Evolutionary conservation across 2,797 vertebrate genomes (phyloP), one percentile per base, ranked within the genome.

Genomic region (Falco berigora): DNA sequence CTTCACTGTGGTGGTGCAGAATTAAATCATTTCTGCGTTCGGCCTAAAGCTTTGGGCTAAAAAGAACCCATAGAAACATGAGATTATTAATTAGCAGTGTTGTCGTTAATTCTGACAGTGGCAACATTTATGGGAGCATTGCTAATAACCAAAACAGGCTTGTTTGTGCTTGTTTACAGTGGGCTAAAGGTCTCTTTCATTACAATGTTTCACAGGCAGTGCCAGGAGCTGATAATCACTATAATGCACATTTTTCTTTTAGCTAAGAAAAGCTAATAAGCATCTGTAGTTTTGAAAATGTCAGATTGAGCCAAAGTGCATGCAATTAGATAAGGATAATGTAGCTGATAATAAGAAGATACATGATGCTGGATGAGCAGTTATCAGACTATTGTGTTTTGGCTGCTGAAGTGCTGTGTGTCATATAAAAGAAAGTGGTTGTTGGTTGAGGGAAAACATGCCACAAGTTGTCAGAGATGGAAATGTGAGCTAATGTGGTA

Each of bases 281-380:
- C 87, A 81, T 59, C 56, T 95, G 84, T 82, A 80, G 21, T 94
- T 96, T 91, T 88, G 90, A 92, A 84, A 89, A 86, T 89, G 92
- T 96, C 86, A 88, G 24, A 73, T 38, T 76, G 90, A 88, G 90
- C 84, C 96, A 86, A 88, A 97, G 95, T 90, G 91, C 90, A 58
- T 19, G 36, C 89, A 94, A 46, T 95, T 92, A 96, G 88, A 94
- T 96, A 94, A 93, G 92, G 93, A 95, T 90, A 94, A 95, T 74
- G 72, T 87, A 67, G 73, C 66, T 77, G 88, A 89, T 91, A 80
- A 88, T 88, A 73, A 93, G 92, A 58, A 95, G 94, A 74, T 76
- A 40, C 46, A 19, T 63, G 47, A 52, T 49, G 11, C 4, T 83
- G 80, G 85, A 44, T 34, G 23, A 78, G 46, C 44, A 44, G 85